Percentiles rank a stretch among this genome's conserved stretches.
Evolutionary conservation across 2,888 invertebrate genomes (phyloP).

Genomic region (Melanchra persicariae): DNA sequence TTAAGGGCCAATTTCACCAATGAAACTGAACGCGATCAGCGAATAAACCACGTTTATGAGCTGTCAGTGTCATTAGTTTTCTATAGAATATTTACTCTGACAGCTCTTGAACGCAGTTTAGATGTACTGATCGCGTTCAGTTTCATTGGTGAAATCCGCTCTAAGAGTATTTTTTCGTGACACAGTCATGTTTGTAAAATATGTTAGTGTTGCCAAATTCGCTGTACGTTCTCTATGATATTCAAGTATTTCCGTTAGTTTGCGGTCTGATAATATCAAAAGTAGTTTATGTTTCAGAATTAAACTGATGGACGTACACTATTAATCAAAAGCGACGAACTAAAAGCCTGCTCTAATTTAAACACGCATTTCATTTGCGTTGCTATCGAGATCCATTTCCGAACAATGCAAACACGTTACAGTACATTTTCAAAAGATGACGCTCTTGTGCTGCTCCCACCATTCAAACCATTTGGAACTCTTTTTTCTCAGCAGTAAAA

Average conservation of each 20-base stretch:
- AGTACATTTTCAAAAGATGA: constrained; percentile 29
- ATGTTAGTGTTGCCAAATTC: no score
- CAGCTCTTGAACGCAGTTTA: no score
- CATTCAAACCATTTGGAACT: constrained; percentile 39
- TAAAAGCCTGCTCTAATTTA: constrained; percentile 34
- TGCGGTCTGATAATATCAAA: background rate
- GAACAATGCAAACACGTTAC: constrained; percentile 42
- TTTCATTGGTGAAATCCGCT: no score
- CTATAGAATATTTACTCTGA: no score
- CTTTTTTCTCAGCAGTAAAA: constrained; percentile 46
- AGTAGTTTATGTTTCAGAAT: constrained; percentile 7
- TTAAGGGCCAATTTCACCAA: no score
- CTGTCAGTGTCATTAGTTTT: no score
- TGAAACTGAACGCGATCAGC: no score
- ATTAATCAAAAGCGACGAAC: constrained; percentile 37
- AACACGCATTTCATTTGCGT: constrained; percentile 27
- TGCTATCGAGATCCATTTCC: background rate
- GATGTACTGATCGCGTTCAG: no score
- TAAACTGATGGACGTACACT: constrained; percentile 1
- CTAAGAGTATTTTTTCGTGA: no score
- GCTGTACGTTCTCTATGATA: no score
- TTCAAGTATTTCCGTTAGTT: background rate
- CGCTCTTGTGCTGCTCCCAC: background rate
- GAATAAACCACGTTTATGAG: no score
- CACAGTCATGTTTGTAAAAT: no score